Base-by-base conservation (phyloP, 2,888 invertebrate species). In the Troides helena region DNA sequence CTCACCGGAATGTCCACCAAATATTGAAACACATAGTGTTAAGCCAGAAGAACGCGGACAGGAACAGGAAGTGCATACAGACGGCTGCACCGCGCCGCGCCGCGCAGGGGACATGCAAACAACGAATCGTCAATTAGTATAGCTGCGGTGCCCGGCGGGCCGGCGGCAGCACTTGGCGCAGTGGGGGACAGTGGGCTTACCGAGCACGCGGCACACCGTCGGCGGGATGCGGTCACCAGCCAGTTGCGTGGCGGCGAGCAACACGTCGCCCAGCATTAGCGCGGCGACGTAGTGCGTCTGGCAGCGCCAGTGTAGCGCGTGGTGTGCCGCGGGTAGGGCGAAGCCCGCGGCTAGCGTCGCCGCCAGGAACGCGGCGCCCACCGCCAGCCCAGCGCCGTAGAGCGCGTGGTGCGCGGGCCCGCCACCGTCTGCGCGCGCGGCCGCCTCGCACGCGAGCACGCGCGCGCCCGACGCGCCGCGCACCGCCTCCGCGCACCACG, bases 11-110 rank as follows among this genome's bases (percentile, higher is more conserved):
- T 25, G 97, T 97, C 97, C 97, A 97, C 97, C 97, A 98, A 85
- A 98, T 97, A 92, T 98, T 98, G 93, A 97, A 97, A 89, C 97
- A 98, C 97, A 98, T 97, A 73, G 97, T 97, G 89, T 97, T 98
- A 64, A 98, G 94, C 98, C 98, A 98, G 89, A 97, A 97, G 94
- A 98, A 98, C 72, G 97, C 97, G 50, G 97, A 95, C 86, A 98
- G 93, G 88, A 97, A 97, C 89, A 96, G 95, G 94, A 97, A 97
- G 84, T 97, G 97, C 94, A 97, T 97, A 79, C 95, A 93, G 77
- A 96, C 95, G 73, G 97, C 97, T 95, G 94, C 76, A 94, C 30
- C 30, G 30, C 30, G 30, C 30, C 30, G 30, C 30, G 30, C 30
- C 30, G 30, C 30, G 30, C 30, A 94, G 72, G 76, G 73, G 80